Base-by-base conservation (phyloP, 23 tunicate species). In the Phallusia fumigata region DNA sequence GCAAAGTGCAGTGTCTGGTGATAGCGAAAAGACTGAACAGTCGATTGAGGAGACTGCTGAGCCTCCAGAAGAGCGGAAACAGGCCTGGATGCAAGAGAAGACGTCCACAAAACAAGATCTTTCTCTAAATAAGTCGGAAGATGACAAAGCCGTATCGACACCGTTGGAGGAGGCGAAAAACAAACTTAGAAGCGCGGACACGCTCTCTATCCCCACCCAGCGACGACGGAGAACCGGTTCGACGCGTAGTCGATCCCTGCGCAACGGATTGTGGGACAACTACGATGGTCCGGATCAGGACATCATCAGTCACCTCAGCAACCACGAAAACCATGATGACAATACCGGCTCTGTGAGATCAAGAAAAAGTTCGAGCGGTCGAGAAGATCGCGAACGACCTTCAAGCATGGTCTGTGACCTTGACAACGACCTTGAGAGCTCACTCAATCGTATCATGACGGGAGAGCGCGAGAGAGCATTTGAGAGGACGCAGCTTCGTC, bases 401-500 rank as follows among this genome's bases (percentile, higher is more conserved):
- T 10, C 65, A 30, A 85, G 88, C 75, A 44, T 75, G 18, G 34
- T 10, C 2, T 52, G 33, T 35, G 69, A 45, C n/a, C 73, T 19
- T 26, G 47, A 58, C 3, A 82, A 87, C 30, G 91, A 87, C 65
- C 75, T 87, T 22, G 91, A 87, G 35, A 73, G 26, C 13, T 81
- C 84, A 5, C 22, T 87, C 53, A 80, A 76, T 58, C 84, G 47
- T n/a, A 81, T 87, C 64, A 80, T 76, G 18, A 76, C 31, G 19
- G 52, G 82, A 34, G 86, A 87, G 36, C 85, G 91, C 36, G 72
- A 74, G 18, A 75, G 91, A 49, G 53, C 82, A 32, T 87, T 87
- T 30, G 82, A 87, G 47, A 49, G 91, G 34, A 87, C 91, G 8
- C 91, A 87, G 65, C 65, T 87, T 26, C 77, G 91, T 5, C 36